Evolutionary conservation across 2,113 vertebrate genomes (phyloP).

Genomic region (Phalacrocorax pelagicus): DNA sequence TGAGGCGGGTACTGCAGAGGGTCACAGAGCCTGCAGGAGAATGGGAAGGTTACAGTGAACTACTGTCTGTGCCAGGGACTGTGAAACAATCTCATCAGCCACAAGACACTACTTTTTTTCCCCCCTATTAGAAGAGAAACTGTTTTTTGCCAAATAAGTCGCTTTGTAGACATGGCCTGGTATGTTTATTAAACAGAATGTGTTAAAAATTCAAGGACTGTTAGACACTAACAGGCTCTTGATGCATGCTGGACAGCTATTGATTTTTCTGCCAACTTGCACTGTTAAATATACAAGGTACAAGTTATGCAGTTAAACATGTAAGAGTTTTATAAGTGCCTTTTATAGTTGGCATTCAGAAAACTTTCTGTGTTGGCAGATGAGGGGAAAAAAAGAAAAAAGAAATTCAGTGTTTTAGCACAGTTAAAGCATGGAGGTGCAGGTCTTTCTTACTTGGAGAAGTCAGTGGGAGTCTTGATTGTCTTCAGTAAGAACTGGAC

Average conservation of each 20-base stretch:
- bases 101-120: neutral
- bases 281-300: constrained; percentile 35
- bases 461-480: neutral
- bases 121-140: neutral
- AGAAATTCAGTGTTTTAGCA: neutral
- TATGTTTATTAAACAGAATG: constrained; percentile 7
- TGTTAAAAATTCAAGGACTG: constrained; percentile 2
- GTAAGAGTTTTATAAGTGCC: constrained; percentile 19
- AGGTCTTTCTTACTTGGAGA: neutral
- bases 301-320: constrained; percentile 27
- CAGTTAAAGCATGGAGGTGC: neutral
- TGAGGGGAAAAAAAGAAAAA: neutral
- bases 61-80: neutral
- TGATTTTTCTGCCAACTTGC: constrained; percentile 28
- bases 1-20: neutral
- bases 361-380: neutral
- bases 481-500: neutral
- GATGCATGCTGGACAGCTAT: neutral
- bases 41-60: neutral
- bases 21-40: neutral
- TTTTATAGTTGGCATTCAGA: neutral
- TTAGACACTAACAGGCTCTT: neutral
- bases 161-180: neutral
- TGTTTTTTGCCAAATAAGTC: neutral
- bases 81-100: neutral